These are phyloP conservation scores for Lutraria rhynchaena DNA, from an alignment of 1,140 invertebrate genomes.

Conservation along the genomic window DNA sequence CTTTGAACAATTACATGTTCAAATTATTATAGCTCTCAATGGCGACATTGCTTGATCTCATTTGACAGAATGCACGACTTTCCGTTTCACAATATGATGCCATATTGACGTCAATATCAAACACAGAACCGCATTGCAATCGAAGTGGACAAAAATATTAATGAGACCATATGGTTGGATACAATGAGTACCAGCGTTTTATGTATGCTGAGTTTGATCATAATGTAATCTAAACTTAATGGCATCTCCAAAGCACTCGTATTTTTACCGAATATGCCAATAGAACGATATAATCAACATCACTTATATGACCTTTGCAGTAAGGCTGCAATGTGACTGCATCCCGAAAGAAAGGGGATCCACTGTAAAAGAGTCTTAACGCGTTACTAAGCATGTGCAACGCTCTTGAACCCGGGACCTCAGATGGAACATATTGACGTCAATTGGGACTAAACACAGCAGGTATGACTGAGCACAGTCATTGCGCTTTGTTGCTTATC, in stretches of 20 bases:
- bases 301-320: conserved; percentile 11
- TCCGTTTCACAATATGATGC: too few species aligned
- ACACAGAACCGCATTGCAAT: too few species aligned
- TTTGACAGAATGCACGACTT: too few species aligned
- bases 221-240: conserved; percentile 29
- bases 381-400: conserved; percentile 2
- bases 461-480: conserved; percentile 23
- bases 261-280: conserved; percentile 14
- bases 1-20: too few species aligned
- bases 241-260: conserved; percentile 15
- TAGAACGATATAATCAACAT: conserved; percentile 13
- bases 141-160: conserved; percentile 10
- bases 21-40: too few species aligned
- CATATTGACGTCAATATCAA: too few species aligned
- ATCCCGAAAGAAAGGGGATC: not conserved
- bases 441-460: conserved; percentile 18
- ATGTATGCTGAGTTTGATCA: not conserved
- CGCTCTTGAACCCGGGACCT: conserved; percentile 36
- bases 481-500: conserved; percentile 36
- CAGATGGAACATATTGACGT: conserved; percentile 23
- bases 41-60: too few species aligned
- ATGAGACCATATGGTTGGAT: conserved; percentile 12
- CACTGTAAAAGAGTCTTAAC: not conserved
- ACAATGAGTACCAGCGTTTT: not conserved
- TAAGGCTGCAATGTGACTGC: conserved; percentile 9